Evolutionary conservation across 2,888 invertebrate genomes (phyloP).

Genomic region (Drosophila mayaguana): DNA sequence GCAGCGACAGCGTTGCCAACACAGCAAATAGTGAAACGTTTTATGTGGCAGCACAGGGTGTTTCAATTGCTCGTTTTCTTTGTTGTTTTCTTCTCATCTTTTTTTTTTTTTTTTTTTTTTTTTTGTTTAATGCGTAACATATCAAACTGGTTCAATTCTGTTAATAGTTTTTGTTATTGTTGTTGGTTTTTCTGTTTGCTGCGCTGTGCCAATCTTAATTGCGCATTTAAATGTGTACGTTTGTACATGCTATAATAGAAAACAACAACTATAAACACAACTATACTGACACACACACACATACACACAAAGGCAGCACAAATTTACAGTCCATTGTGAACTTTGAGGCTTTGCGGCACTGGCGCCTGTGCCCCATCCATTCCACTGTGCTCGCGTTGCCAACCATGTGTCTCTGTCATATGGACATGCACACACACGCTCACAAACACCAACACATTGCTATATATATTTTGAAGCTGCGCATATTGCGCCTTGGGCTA

Average conservation of each 20-base stretch:
- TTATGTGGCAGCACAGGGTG: conserved; percentile 26
- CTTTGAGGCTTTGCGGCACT: conserved; percentile 64
- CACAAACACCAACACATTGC: background rate
- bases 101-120: background rate
- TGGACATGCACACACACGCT: background rate
- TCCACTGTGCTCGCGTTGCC: conserved; percentile 37
- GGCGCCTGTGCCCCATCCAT: conserved; percentile 51
- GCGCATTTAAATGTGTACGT: conserved; percentile 75
- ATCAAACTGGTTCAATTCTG: conserved; percentile 78
- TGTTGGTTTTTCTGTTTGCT: conserved; percentile 24
- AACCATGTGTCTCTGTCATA: conserved; percentile 48
- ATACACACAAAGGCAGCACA: conserved; percentile 26
- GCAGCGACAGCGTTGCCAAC: conserved; percentile 32
- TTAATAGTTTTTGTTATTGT: conserved; percentile 54
- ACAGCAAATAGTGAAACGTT: background rate
- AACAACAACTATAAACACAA: conserved; percentile 50
- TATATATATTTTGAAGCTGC: conserved; percentile 63
- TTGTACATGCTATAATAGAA: conserved; percentile 57
- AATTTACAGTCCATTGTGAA: conserved; percentile 67
- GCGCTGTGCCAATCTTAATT: conserved; percentile 76
- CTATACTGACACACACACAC: conserved; percentile 39
- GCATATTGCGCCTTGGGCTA: conserved; percentile 77
- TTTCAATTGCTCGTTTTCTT: background rate
- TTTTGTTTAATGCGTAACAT: conserved; percentile 68
- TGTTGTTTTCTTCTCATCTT: background rate